Evolutionary conservation across 2,113 vertebrate genomes (phyloP).

Genomic region (Rhinolophus sinicus): DNA sequence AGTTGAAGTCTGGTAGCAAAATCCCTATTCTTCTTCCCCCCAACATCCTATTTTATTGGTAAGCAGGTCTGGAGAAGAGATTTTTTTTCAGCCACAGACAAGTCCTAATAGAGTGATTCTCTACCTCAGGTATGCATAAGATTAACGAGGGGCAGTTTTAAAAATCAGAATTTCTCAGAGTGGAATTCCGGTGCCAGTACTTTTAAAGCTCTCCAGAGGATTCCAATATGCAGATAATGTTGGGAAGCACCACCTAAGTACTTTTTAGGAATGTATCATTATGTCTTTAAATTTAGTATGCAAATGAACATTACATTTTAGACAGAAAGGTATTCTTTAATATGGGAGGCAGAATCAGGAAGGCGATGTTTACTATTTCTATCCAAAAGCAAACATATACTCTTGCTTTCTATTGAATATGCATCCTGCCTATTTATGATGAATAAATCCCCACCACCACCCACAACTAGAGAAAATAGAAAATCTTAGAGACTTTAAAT

Average conservation of each 20-base stretch:
- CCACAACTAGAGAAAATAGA: background rate
- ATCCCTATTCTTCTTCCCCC: background rate
- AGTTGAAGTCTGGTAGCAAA: background rate
- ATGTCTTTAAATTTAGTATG: background rate
- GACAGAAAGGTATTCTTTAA: background rate
- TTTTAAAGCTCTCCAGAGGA: background rate
- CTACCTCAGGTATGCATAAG: background rate
- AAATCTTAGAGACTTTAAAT: background rate
- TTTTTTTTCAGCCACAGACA: background rate
- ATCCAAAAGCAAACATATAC: background rate
- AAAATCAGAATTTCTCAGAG: background rate
- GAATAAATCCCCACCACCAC: background rate
- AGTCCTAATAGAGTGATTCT: background rate
- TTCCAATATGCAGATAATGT: background rate
- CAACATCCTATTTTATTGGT: background rate
- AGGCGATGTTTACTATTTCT: background rate
- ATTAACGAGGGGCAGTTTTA: background rate
- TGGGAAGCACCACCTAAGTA: background rate
- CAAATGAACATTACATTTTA: background rate
- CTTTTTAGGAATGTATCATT: background rate
- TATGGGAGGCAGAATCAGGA: background rate
- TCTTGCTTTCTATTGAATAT: conserved; percentile 19
- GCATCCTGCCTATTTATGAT: background rate
- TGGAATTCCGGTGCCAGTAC: background rate
- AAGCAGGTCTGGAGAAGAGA: background rate